Percentiles rank a stretch among this genome's conserved stretches.
Conservation (phyloP, 1,140 invertebrate species). For the Chrysomallon squamiferum region DNA sequence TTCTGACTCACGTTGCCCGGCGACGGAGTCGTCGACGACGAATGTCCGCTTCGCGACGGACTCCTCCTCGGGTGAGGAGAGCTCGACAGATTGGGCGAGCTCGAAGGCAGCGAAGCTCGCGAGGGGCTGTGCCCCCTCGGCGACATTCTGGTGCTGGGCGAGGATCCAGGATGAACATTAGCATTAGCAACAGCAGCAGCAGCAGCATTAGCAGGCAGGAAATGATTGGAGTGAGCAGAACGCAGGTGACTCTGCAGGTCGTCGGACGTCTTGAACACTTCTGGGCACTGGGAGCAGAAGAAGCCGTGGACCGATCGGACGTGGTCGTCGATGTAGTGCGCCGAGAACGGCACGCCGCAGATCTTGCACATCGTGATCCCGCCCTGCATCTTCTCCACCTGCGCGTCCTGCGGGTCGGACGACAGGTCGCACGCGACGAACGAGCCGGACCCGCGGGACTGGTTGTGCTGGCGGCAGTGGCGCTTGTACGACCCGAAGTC, state of each 20-base stretch:
- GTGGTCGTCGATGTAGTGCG: conserved; percentile 18
- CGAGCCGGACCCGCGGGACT: conserved; percentile 22
- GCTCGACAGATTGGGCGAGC: not conserved
- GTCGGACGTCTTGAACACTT: conserved; percentile 4
- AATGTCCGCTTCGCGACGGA: not conserved
- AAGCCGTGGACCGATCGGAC: conserved; percentile 5
- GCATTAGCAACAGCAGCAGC: not conserved
- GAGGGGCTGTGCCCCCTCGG: not conserved
- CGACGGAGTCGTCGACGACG: no score
- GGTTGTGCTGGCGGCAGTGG: conserved; percentile 52
- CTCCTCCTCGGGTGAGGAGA: not conserved
- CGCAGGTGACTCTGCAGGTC: conserved; percentile 15
- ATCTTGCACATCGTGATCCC: conserved; percentile 21
- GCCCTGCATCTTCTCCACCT: conserved; percentile 27
- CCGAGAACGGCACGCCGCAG: conserved; percentile 17
- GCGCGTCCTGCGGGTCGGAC: conserved; percentile 28
- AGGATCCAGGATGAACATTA: not conserved
- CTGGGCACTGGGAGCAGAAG: conserved; percentile 10
- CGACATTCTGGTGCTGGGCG: not conserved
- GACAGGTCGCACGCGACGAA: conserved; percentile 24
- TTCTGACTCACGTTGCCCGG: no score
- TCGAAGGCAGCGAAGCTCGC: not conserved
- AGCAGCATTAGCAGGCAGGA: not conserved
- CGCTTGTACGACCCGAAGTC: conserved; percentile 60
- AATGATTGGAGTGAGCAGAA: conserved; percentile 10